These are phyloP conservation scores for Manis crassicaudata DNA, from an alignment of 2,797 vertebrate species.

Conservation along the genomic window DNA sequence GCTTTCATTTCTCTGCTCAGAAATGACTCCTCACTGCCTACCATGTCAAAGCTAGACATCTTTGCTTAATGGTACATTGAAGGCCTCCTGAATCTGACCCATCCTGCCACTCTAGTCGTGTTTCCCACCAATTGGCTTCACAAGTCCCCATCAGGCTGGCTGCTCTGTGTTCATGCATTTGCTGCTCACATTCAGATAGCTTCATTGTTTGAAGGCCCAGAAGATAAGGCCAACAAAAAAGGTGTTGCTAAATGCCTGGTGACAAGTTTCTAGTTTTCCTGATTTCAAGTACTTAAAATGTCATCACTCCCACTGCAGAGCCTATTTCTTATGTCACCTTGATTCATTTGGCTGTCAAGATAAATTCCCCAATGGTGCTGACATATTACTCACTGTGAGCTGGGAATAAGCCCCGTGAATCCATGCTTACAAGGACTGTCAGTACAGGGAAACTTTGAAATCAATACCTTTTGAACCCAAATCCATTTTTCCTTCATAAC, in stretches of 20 bases:
- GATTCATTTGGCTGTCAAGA: slow-evolving; percentile 68
- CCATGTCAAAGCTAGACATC: background rate
- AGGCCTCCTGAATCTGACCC: background rate
- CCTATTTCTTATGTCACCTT: slow-evolving; percentile 68
- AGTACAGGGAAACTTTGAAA: slow-evolving; percentile 38
- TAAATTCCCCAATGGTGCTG: slow-evolving; percentile 23
- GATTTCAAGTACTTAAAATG: slow-evolving; percentile 61
- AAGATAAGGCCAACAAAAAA: slow-evolving; percentile 52
- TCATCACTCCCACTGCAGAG: slow-evolving; percentile 56
- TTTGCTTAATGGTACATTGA: background rate
- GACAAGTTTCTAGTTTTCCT: slow-evolving; percentile 67
- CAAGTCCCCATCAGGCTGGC: background rate
- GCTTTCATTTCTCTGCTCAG: slow-evolving; percentile 41
- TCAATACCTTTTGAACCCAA: slow-evolving; percentile 57
- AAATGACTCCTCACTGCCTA: background rate
- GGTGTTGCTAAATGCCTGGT: slow-evolving; percentile 49
- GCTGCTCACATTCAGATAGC: background rate
- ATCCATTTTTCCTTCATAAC: slow-evolving; percentile 34
- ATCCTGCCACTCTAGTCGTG: background rate
- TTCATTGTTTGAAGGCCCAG: slow-evolving; percentile 29
- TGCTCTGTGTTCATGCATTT: background rate
- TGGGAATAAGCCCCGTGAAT: slow-evolving; percentile 62
- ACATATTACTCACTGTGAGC: slow-evolving; percentile 61
- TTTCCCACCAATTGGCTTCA: background rate
- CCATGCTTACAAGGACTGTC: slow-evolving; percentile 23